Percentiles rank a stretch among this genome's conserved stretches.
Evolutionary conservation across 2,113 vertebrate genomes (phyloP).

Genomic region (Laterallus jamaicensis): DNA sequence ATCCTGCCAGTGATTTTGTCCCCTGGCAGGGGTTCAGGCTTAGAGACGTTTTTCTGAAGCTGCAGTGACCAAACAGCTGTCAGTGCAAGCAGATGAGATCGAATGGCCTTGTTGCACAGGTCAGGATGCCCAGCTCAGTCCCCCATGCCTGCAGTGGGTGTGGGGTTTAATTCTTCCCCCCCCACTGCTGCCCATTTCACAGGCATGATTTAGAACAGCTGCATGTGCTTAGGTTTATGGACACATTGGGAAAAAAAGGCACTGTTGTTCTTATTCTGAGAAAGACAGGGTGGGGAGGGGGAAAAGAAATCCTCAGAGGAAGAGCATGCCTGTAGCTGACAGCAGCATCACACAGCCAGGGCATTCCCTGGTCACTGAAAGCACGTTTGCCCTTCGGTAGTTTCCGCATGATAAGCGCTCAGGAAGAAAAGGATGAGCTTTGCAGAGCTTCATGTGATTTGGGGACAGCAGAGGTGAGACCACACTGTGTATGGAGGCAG

Average conservation of each 20-base stretch:
- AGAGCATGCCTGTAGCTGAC: accelerated
- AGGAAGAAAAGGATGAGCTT: neutral
- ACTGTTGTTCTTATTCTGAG: neutral
- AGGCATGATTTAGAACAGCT: neutral
- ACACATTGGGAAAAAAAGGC: neutral
- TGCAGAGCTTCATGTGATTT: neutral
- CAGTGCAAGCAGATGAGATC: neutral
- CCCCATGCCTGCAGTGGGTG: neutral
- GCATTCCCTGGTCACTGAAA: neutral
- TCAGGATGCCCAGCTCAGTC: neutral
- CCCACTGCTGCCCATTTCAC: neutral
- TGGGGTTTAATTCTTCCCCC: neutral
- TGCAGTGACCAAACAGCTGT: neutral
- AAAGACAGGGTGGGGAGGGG: neutral
- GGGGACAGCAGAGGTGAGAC: neutral
- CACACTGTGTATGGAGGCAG: neutral
- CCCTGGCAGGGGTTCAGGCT: neutral
- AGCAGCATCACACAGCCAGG: neutral
- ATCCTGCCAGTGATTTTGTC: neutral
- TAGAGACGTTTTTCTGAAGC: neutral
- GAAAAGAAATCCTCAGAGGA: neutral
- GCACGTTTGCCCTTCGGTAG: neutral
- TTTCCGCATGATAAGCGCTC: neutral
- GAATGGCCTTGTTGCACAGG: accelerated
- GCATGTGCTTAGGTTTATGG: neutral